A percentile compares a stretch with the other conserved stretches of the same genome.
phyloP scores from a whole-genome alignment of 2,888 invertebrate genomes.

The Diloba caeruleocephala region DNA sequence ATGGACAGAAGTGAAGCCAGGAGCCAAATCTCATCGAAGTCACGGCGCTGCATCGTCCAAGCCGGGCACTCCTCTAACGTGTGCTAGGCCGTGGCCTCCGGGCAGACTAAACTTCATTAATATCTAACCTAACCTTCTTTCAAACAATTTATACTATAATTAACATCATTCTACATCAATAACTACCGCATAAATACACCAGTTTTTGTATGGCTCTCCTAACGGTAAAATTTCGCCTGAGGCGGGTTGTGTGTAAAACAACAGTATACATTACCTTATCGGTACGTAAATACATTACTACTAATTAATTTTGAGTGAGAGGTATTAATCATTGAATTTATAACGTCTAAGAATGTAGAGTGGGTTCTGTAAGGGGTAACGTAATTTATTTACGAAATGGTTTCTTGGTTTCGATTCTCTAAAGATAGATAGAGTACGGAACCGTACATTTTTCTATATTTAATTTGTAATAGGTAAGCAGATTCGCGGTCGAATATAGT shows the following conservation, averaged over 20 bases:
- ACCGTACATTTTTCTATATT: too few species aligned
- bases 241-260: conserved; percentile 13
- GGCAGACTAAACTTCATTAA: neutral
- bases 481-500: too few species aligned
- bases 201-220: conserved; percentile 27
- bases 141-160: conserved; percentile 38
- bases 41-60: too few species aligned
- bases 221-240: conserved; percentile 35
- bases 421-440: too few species aligned
- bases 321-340: conserved; percentile 37
- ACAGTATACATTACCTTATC: conserved; percentile 52
- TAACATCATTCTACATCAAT: conserved; percentile 35
- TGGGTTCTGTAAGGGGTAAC: conserved; percentile 42
- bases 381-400: conserved; percentile 9
- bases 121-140: neutral
- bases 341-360: conserved; percentile 25
- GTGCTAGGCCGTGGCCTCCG: too few species aligned
- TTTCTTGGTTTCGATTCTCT: conserved; percentile 13
- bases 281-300: conserved; percentile 42
- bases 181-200: conserved; percentile 35
- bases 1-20: too few species aligned
- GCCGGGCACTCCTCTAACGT: too few species aligned
- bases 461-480: too few species aligned
- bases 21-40: too few species aligned
- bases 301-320: conserved; percentile 52